Percentiles rank a stretch among this genome's conserved stretches.
These are phyloP conservation scores for Bos javanicus DNA, from an alignment of 2,113 vertebrate genomes.

Conservation along the genomic window DNA sequence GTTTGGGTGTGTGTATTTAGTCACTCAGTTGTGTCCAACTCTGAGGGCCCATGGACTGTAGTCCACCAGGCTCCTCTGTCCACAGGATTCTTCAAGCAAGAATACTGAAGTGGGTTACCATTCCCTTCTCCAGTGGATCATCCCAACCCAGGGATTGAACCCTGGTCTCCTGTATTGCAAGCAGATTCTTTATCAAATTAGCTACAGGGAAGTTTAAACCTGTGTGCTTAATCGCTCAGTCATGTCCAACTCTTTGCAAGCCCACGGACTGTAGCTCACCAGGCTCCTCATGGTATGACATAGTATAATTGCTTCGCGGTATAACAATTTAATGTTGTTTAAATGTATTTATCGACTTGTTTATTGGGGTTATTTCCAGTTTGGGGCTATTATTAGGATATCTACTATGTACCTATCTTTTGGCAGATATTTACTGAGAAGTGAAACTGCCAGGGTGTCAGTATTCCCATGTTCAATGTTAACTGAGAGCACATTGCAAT, in stretches of 20 bases:
- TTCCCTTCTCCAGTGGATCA: not conserved
- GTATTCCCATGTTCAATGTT: not conserved
- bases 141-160: not conserved
- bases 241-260: not conserved
- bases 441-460: not conserved
- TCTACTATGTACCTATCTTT: not conserved
- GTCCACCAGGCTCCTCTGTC: not conserved
- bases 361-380: not conserved
- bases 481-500: not conserved
- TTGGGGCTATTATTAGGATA: not conserved
- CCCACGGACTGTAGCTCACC: not conserved
- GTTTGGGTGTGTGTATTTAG: not conserved
- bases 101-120: not conserved
- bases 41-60: not conserved
- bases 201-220: not conserved
- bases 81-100: not conserved
- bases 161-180: not conserved
- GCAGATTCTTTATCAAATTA: not conserved
- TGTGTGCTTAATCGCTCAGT: not conserved
- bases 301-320: not conserved
- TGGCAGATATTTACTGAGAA: not conserved
- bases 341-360: not conserved
- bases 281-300: not conserved
- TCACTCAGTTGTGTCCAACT: not conserved
- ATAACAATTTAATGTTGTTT: not conserved